These are phyloP conservation scores for Polyommatus iphigenia DNA, from an alignment of 2,888 invertebrate species.

Conservation along the genomic window DNA sequence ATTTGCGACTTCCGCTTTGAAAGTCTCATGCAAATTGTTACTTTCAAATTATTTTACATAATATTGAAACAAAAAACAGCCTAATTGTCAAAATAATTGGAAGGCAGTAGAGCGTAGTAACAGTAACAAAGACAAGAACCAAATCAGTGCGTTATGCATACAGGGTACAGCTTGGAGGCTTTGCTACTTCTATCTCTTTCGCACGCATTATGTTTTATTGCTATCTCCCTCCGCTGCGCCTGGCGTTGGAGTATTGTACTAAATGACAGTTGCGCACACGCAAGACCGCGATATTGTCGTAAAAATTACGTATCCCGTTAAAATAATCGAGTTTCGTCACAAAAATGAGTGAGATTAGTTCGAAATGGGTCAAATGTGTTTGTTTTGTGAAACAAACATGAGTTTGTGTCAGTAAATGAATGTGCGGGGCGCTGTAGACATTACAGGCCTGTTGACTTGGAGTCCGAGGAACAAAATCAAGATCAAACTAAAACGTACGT, in stretches of 20 bases:
- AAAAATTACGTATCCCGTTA: constrained; percentile 5
- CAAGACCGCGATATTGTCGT: constrained; percentile 51
- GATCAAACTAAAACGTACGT: constrained; percentile 78
- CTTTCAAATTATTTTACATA: neutral
- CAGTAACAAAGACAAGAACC: constrained; percentile 26
- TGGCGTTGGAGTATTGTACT: constrained; percentile 59
- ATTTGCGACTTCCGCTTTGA: neutral
- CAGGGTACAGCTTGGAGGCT: constrained; percentile 47
- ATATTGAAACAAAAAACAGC: too few species aligned
- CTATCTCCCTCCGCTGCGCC: constrained; percentile 59
- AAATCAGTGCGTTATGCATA: constrained; percentile 35
- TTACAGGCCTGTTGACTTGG: constrained; percentile 73
- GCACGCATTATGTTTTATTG: constrained; percentile 33
- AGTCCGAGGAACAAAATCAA: constrained; percentile 75
- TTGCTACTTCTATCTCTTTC: constrained; percentile 38
- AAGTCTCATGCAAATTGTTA: neutral
- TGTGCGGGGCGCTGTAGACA: constrained; percentile 69
- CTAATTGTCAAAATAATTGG: neutral
- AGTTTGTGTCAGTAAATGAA: constrained; percentile 74
- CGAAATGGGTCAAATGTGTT: constrained; percentile 39
- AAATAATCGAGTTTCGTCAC: constrained; percentile 34
- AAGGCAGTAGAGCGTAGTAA: neutral
- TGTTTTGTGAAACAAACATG: constrained; percentile 52
- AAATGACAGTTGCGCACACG: constrained; percentile 70
- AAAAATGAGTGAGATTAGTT: constrained; percentile 34